phyloP scores from a whole-genome alignment of 1,140 invertebrate species.

The Drosophila nigromelanica region DNA sequence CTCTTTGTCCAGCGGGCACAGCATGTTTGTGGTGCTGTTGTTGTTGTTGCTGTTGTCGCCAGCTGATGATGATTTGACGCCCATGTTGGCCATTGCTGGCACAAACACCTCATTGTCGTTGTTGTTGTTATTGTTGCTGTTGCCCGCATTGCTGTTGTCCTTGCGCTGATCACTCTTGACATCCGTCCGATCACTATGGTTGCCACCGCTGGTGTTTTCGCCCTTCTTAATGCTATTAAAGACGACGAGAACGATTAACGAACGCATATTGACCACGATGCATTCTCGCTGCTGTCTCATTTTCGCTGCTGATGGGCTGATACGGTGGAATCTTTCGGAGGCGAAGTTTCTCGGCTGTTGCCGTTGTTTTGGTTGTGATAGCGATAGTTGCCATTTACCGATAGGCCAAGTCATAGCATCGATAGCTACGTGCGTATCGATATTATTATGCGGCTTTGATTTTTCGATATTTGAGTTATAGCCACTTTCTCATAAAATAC shows the following conservation, averaged over 20 bases:
- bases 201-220: slow-evolving; percentile 81
- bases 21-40: slow-evolving; percentile 48
- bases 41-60: slow-evolving; percentile 35
- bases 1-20: slow-evolving; percentile 70
- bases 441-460: too few species aligned
- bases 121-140: slow-evolving; percentile 46
- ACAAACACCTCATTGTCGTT: slow-evolving; percentile 58
- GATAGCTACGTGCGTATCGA: not conserved
- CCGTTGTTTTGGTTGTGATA: not conserved
- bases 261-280: slow-evolving; percentile 84
- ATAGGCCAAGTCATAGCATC: not conserved
- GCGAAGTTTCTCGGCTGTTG: not conserved
- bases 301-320: not conserved
- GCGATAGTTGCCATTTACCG: not conserved
- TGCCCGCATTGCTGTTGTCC: slow-evolving; percentile 61
- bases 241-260: slow-evolving; percentile 84
- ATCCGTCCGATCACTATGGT: slow-evolving; percentile 64
- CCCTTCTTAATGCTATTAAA: slow-evolving; percentile 84
- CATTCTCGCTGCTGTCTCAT: slow-evolving; percentile 72
- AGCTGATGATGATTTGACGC: slow-evolving; percentile 34
- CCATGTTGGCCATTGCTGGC: slow-evolving; percentile 53
- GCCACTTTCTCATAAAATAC: too few species aligned
- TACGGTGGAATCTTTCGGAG: not conserved
- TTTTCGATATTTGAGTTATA: too few species aligned
- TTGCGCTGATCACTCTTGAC: slow-evolving; percentile 54